Percentiles rank a stretch among this genome's conserved stretches.
These are phyloP conservation scores for Pelobates cultripes DNA, from an alignment of 2,797 vertebrate species.

Conservation along the genomic window DNA sequence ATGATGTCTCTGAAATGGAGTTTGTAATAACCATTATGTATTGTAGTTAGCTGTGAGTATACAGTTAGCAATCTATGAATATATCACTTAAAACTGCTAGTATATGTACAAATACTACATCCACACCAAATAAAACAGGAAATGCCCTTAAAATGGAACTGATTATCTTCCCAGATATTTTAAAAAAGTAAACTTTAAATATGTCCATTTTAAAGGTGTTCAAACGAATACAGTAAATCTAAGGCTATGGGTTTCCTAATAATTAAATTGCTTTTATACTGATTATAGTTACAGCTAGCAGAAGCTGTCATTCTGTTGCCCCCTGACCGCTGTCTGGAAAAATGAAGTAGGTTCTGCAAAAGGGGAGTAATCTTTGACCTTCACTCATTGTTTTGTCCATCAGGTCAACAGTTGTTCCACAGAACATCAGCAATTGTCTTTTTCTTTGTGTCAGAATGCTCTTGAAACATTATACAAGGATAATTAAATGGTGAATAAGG, in stretches of 20 bases:
- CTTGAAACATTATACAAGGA: slow-evolving; percentile 83
- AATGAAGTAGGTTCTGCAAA: slow-evolving; percentile 72
- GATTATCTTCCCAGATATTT: too few species aligned
- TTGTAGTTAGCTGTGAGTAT: too few species aligned
- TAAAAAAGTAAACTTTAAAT: too few species aligned
- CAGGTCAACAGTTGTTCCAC: slow-evolving; percentile 86
- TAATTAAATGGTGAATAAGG: slow-evolving; percentile 88
- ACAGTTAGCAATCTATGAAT: too few species aligned
- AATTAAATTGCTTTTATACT: slow-evolving; percentile 50
- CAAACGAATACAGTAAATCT: too few species aligned
- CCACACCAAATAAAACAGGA: too few species aligned
- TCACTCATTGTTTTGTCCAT: slow-evolving; percentile 77
- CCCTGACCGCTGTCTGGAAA: slow-evolving; percentile 59
- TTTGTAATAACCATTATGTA: too few species aligned
- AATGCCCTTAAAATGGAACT: too few species aligned
- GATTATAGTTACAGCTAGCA: slow-evolving; percentile 54
- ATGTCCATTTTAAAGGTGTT: too few species aligned
- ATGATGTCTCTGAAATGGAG: too few species aligned
- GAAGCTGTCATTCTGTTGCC: slow-evolving; percentile 32
- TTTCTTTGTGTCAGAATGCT: slow-evolving; percentile 83
- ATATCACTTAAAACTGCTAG: too few species aligned
- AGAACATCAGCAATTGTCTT: slow-evolving; percentile 83
- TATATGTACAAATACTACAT: too few species aligned
- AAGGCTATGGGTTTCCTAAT: neutral
- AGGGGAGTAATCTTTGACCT: slow-evolving; percentile 75